Percentiles rank a stretch among this genome's conserved stretches.
These are phyloP conservation scores for Aleiodes testaceus DNA, from an alignment of 2,888 invertebrate species.

Conservation along the genomic window DNA sequence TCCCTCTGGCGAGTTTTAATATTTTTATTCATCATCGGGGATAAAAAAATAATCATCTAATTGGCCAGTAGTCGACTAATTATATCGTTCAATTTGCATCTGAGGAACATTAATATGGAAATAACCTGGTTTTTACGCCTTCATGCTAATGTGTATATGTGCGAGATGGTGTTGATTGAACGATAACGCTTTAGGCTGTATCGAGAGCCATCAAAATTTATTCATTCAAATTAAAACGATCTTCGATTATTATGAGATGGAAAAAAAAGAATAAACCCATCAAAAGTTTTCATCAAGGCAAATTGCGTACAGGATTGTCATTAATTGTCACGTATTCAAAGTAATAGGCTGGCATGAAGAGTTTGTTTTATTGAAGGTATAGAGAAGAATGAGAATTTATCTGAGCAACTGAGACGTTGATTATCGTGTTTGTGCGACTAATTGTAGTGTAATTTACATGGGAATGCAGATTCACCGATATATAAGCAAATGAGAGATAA, in stretches of 20 bases:
- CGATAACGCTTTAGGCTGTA: conserved; percentile 20
- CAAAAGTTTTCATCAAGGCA: background rate
- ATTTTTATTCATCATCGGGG: background rate
- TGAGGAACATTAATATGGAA: conserved; percentile 21
- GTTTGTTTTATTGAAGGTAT: background rate
- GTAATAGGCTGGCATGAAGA: background rate
- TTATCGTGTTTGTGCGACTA: conserved; percentile 23
- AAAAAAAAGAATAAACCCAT: too few species aligned
- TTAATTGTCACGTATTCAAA: conserved; percentile 9
- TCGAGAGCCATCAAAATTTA: conserved; percentile 10
- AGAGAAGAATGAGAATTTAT: background rate
- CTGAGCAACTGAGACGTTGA: conserved; percentile 22
- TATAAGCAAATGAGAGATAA: conserved; percentile 23
- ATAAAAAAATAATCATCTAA: conserved; percentile 14
- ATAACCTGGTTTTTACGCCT: background rate
- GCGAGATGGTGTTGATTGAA: conserved; percentile 22
- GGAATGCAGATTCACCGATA: conserved; percentile 30
- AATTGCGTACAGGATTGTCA: background rate
- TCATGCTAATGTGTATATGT: background rate
- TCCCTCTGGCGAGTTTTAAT: background rate
- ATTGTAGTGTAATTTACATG: conserved; percentile 33
- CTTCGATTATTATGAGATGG: background rate
- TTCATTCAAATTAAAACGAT: conserved; percentile 23
- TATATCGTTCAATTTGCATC: conserved; percentile 27
- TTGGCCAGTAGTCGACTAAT: conserved; percentile 23